These are phyloP conservation scores for Tauraco erythrolophus DNA, from an alignment of 2,113 vertebrate genomes.

Conservation along the genomic window DNA sequence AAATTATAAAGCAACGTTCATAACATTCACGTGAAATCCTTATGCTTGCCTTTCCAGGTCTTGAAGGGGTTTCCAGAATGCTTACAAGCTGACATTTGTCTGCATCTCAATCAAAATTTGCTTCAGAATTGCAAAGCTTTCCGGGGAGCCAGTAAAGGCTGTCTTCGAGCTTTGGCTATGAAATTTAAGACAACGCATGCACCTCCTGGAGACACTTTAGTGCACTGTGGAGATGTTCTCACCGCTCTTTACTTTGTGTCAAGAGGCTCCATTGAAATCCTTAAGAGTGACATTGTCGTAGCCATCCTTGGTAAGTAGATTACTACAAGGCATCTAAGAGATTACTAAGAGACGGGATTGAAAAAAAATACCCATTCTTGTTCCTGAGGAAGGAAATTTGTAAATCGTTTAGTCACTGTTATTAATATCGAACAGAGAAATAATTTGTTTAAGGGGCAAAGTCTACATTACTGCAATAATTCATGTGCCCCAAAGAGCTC, in stretches of 20 bases:
- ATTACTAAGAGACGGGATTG: neutral
- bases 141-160: constrained; percentile 94
- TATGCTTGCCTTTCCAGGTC: constrained; percentile 82
- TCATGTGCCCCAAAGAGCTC: neutral
- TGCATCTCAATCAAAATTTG: constrained; percentile 94
- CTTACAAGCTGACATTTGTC: constrained; percentile 98
- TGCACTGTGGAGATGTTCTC: constrained; percentile 93
- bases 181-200: constrained; percentile 96
- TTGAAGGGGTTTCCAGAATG: constrained; percentile 99
- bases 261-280: constrained; percentile 96
- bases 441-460: neutral
- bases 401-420: neutral
- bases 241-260: constrained; percentile 97
- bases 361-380: neutral
- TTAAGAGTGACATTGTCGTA: constrained; percentile 97
- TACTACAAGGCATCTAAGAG: neutral
- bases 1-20: neutral
- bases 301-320: constrained; percentile 92
- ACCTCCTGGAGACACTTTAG: constrained; percentile 96
- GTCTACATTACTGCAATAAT: neutral
- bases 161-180: constrained; percentile 96
- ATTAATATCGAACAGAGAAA: neutral
- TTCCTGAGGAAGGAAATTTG: neutral
- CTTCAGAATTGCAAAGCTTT: constrained; percentile 96
- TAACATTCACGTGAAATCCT: constrained; percentile 58